These are phyloP conservation scores for Cardiocondyla obscurior DNA, from an alignment of 1,140 invertebrate genomes.

Conservation along the genomic window DNA sequence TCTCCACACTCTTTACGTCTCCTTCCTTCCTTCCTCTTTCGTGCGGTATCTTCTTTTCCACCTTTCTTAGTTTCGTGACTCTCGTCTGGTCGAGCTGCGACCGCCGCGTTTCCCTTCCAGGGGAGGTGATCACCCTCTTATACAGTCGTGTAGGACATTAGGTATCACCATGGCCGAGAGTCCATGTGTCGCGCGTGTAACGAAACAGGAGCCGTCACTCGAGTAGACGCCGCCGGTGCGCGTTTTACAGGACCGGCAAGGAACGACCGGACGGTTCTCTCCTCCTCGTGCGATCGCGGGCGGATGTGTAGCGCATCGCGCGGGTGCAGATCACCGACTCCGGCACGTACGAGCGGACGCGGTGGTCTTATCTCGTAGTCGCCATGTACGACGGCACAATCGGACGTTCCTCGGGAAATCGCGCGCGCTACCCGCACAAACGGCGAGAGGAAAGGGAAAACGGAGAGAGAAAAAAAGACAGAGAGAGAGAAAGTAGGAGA, in stretches of 20 bases:
- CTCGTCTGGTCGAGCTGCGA: background rate
- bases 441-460: background rate
- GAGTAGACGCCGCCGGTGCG: background rate
- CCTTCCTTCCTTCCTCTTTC: background rate
- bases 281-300: constrained; percentile 17
- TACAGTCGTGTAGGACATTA: background rate
- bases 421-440: background rate
- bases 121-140: background rate
- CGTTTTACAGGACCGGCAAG: background rate
- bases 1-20: background rate
- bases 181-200: too few relatives aligned
- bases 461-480: background rate
- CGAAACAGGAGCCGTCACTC: too few relatives aligned
- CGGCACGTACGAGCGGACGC: constrained; percentile 8
- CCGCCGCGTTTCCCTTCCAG: background rate
- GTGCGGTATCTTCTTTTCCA: background rate
- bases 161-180: background rate
- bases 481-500: background rate
- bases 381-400: background rate
- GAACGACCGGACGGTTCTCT: background rate
- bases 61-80: background rate
- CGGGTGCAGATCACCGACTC: background rate
- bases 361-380: constrained; percentile 16
- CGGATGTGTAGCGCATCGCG: constrained; percentile 8
- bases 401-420: constrained; percentile 7